Conservation (phyloP, 1,140 invertebrate species). For the Philaenus spumarius region DNA sequence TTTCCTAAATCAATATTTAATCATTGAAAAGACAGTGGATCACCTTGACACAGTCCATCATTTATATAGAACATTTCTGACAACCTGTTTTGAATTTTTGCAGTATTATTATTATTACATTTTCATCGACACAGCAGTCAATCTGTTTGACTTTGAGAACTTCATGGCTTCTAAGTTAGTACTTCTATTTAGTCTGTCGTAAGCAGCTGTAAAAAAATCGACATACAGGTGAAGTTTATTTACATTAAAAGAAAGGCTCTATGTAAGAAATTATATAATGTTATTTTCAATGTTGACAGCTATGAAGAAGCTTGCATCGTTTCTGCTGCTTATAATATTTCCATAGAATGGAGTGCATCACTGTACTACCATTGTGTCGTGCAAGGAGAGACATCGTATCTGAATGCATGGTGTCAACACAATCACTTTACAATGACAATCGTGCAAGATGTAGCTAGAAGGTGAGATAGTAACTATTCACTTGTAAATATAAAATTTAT, state of each 20-base stretch:
- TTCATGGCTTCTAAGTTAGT: no score
- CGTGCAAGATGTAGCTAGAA: slow-evolving; percentile 15
- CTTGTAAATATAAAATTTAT: no score
- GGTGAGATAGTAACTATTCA: slow-evolving; percentile 9
- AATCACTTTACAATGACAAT: slow-evolving; percentile 11
- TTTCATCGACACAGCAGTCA: no score
- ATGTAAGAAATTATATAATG: not conserved
- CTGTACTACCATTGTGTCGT: slow-evolving; percentile 4
- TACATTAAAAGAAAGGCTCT: not conserved
- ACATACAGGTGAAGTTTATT: not conserved
- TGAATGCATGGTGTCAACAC: slow-evolving; percentile 7
- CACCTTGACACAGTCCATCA: no score
- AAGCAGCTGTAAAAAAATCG: no score
- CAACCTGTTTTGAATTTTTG: no score
- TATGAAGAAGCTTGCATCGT: slow-evolving; percentile 17
- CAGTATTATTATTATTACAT: no score
- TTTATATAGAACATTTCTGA: no score
- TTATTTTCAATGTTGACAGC: not conserved
- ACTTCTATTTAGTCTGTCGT: no score
- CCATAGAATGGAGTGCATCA: slow-evolving; percentile 18
- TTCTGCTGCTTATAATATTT: slow-evolving; percentile 8
- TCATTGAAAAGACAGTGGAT: no score
- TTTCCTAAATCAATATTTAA: no score
- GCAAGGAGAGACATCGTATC: slow-evolving; percentile 7
- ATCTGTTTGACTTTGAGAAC: no score